Evolutionary conservation across 1,140 invertebrate genomes (phyloP).

Genomic region (Sitodiplosis mosellana): DNA sequence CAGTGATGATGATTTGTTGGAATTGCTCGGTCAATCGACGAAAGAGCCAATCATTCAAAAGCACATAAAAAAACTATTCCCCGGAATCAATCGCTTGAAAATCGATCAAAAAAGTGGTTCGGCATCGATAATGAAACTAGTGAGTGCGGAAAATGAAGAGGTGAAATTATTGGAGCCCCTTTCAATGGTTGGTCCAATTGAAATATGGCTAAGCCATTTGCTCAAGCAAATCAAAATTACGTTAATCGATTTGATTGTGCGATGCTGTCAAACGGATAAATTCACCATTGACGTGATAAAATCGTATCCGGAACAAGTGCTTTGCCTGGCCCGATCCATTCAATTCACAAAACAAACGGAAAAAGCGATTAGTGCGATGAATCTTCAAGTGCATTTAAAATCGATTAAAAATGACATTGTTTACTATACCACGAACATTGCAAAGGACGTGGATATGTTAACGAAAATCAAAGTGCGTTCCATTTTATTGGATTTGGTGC

Average conservation of each 20-base stretch:
- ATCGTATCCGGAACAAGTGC: constrained; percentile 68
- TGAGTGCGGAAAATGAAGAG: constrained; percentile 67
- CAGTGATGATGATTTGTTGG: constrained; percentile 89
- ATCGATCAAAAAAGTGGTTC: constrained; percentile 15
- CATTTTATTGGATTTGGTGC: constrained; percentile 85
- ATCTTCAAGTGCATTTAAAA: constrained; percentile 31
- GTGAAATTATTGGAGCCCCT: constrained; percentile 54
- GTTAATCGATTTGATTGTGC: constrained; percentile 41
- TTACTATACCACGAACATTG: constrained; percentile 14
- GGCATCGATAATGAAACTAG: constrained; percentile 45
- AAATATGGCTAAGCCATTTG: constrained; percentile 74
- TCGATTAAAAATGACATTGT: constrained; percentile 23
- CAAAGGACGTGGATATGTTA: constrained; percentile 10
- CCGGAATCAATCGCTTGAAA: constrained; percentile 63
- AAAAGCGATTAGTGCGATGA: constrained; percentile 48
- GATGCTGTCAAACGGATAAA: constrained; percentile 40
- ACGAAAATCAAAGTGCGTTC: constrained; percentile 38
- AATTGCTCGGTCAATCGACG: constrained; percentile 77
- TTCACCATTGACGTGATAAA: constrained; percentile 32
- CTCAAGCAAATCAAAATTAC: constrained; percentile 69
- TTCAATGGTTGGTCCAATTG: constrained; percentile 59
- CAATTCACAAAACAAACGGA: constrained; percentile 69
- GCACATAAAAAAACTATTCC: constrained; percentile 89
- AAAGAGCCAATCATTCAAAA: constrained; percentile 75
- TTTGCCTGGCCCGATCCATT: constrained; percentile 49